Evolutionary conservation across 1,140 invertebrate species (phyloP).

Genomic region (Riptortus pedestris): DNA sequence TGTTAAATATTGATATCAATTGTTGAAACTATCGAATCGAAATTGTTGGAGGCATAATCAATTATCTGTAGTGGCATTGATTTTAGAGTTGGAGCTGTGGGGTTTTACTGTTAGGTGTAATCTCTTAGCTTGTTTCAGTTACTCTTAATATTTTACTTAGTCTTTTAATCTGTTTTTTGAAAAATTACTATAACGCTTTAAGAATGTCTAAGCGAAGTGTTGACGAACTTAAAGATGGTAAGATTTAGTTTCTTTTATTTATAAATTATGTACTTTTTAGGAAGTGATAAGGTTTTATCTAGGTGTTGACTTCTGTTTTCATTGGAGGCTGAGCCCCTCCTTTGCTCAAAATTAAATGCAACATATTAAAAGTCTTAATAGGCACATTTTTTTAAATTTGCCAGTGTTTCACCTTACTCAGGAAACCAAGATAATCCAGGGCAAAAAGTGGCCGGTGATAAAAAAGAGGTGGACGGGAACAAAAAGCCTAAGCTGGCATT

Average conservation of each 20-base stretch:
- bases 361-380: slow-evolving; percentile 17
- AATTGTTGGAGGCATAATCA: too few species aligned
- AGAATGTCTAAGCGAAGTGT: slow-evolving; percentile 16
- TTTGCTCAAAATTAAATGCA: slow-evolving; percentile 5
- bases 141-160: background rate
- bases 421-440: slow-evolving; percentile 20
- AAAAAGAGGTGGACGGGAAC: slow-evolving; percentile 1
- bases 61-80: too few species aligned
- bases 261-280: background rate
- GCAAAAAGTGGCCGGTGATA: slow-evolving; percentile 2
- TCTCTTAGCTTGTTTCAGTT: background rate
- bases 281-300: background rate
- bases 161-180: background rate
- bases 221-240: slow-evolving; percentile 13
- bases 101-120: background rate
- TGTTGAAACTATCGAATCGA: too few species aligned
- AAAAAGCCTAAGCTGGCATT: slow-evolving; percentile 31
- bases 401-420: slow-evolving; percentile 34
- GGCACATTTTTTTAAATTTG: slow-evolving; percentile 31
- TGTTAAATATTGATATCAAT: too few species aligned
- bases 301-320: background rate
- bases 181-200: background rate
- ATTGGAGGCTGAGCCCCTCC: background rate
- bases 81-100: background rate
- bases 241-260: background rate